These are phyloP conservation scores for Nephrotoma appendiculata DNA, from an alignment of 2,888 invertebrate genomes.

Conservation along the genomic window DNA sequence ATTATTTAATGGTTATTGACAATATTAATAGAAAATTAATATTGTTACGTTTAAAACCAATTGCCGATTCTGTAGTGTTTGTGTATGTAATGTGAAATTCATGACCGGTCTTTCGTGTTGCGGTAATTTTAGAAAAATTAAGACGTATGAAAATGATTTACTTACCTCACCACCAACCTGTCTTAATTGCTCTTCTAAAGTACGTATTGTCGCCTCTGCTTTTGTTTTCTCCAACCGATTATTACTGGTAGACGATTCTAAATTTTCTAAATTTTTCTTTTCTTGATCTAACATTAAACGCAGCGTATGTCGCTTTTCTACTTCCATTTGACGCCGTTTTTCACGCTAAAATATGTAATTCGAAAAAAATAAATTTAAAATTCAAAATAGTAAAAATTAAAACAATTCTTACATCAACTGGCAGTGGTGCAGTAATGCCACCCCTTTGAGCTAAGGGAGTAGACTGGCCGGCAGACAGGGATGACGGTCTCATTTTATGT, in stretches of 20 bases:
- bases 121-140: conserved; percentile 3
- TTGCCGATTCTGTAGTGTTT: background rate
- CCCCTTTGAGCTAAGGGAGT: conserved; percentile 37
- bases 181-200: conserved; percentile 29
- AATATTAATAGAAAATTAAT: conserved; percentile 4
- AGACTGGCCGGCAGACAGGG: conserved; percentile 36
- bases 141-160: background rate
- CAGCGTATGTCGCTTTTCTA: conserved; percentile 69
- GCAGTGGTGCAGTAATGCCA: conserved; percentile 71
- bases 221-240: conserved; percentile 19
- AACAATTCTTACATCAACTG: conserved; percentile 64
- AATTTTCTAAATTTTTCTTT: conserved; percentile 62
- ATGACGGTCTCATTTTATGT: conserved; percentile 34
- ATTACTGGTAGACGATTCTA: conserved; percentile 38
- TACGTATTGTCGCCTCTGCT: conserved; percentile 30
- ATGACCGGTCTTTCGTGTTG: background rate
- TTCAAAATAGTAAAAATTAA: background rate
- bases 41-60: background rate
- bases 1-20: background rate
- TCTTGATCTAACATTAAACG: conserved; percentile 83
- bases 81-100: background rate
- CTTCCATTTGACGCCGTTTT: conserved; percentile 70
- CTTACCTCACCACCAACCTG: conserved; percentile 33
- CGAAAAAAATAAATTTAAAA: conserved; percentile 5
- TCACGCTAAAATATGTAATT: conserved; percentile 47